A percentile compares a stretch with the other conserved stretches of the same genome.
Evolutionary conservation across 2,888 invertebrate genomes (phyloP).

Genomic region (Anoplius nigerrimus): DNA sequence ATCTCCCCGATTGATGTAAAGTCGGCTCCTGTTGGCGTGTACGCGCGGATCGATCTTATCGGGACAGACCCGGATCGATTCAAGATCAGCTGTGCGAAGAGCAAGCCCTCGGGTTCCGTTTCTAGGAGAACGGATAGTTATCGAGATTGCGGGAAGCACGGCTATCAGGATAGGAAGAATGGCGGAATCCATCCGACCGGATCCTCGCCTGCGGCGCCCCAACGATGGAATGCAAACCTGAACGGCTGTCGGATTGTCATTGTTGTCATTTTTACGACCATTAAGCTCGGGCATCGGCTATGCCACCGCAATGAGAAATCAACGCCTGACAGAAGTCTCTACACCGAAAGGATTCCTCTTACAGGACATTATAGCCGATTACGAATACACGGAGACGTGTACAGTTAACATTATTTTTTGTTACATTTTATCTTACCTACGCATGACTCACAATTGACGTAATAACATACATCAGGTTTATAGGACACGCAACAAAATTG

Average conservation of each 20-base stretch:
- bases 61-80: neutral
- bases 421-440: too few species aligned
- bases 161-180: slow-evolving; percentile 64
- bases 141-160: slow-evolving; percentile 61
- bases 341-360: neutral
- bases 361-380: too few species aligned
- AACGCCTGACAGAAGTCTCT: neutral
- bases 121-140: slow-evolving; percentile 56
- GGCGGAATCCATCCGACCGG: slow-evolving; percentile 60
- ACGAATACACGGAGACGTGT: too few species aligned
- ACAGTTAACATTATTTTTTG: too few species aligned
- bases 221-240: slow-evolving; percentile 54
- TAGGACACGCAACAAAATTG: too few species aligned
- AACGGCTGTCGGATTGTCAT: slow-evolving; percentile 63
- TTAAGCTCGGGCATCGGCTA: slow-evolving; percentile 40
- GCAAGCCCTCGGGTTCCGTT: slow-evolving; percentile 13
- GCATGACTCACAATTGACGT: too few species aligned
- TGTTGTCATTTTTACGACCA: slow-evolving; percentile 62
- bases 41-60: too few species aligned
- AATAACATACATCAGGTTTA: too few species aligned
- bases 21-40: too few species aligned
- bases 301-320: slow-evolving; percentile 5
- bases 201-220: slow-evolving; percentile 58
- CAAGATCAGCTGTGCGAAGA: slow-evolving; percentile 31
- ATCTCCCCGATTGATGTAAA: too few species aligned